Conservation (phyloP, 2,888 invertebrate species). For the Gymnocheta viridis region DNA sequence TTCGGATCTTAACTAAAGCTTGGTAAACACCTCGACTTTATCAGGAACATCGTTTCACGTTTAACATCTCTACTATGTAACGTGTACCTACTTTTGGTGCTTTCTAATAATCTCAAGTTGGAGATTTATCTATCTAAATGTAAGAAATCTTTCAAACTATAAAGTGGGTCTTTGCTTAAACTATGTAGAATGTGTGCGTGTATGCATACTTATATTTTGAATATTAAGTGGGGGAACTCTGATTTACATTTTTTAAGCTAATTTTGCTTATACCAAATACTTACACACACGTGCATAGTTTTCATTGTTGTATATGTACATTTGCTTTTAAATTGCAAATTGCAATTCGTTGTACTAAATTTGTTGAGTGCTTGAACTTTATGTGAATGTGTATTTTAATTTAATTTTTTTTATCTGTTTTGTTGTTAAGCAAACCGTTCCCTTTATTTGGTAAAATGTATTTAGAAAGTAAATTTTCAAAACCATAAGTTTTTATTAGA, state of each 20-base stretch:
- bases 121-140: background rate
- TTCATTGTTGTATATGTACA: constrained; percentile 6
- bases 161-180: background rate
- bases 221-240: background rate
- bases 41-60: no score
- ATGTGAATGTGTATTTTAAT: constrained; percentile 12
- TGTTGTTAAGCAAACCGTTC: constrained; percentile 19
- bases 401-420: background rate
- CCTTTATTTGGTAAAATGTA: constrained; percentile 38
- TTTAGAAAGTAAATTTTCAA: constrained; percentile 39
- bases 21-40: no score
- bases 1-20: no score
- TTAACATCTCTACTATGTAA: no score
- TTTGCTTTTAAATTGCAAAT: constrained; percentile 38
- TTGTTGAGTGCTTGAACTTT: constrained; percentile 33
- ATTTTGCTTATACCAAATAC: background rate
- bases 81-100: no score
- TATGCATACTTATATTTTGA: no score
- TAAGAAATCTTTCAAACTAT: background rate
- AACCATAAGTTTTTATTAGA: no score
- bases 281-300: background rate
- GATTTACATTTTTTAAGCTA: background rate
- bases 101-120: no score
- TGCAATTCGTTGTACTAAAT: constrained; percentile 52
- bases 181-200: background rate